These are phyloP conservation scores for Arion vulgaris DNA, from an alignment of 1,140 invertebrate species.

Conservation along the genomic window DNA sequence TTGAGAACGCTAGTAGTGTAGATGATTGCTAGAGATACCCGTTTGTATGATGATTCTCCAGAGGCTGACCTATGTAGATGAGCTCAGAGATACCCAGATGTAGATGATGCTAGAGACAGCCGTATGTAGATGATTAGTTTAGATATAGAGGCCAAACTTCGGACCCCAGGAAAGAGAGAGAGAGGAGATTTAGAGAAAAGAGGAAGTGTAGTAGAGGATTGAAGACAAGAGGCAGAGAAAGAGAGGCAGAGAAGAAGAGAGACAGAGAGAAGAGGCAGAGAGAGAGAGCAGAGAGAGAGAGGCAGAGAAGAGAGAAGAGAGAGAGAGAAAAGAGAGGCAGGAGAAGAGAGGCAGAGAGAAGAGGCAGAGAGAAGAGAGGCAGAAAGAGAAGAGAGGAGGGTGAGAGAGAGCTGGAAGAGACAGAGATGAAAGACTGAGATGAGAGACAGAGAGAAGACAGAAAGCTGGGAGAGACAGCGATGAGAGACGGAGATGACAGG, in stretches of 20 bases:
- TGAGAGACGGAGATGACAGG: background rate
- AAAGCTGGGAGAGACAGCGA: conserved; percentile 5
- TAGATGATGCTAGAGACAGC: too few relatives aligned
- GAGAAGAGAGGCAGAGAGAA: background rate
- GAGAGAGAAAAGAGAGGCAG: background rate
- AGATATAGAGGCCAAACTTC: too few relatives aligned
- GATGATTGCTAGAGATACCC: background rate
- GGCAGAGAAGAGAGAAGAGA: background rate
- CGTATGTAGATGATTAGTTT: too few relatives aligned
- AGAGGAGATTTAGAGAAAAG: background rate
- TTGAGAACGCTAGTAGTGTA: conserved; percentile 7
- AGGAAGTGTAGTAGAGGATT: conserved; percentile 4
- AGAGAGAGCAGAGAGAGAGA: background rate
- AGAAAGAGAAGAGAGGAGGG: background rate
- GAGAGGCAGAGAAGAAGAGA: conserved; percentile 10
- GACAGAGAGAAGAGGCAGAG: background rate
- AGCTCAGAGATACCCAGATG: background rate
- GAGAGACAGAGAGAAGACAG: conserved; percentile 1
- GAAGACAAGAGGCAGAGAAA: conserved; percentile 5
- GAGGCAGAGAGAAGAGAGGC: background rate
- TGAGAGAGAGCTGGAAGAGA: background rate
- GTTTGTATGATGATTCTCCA: conserved; percentile 2
- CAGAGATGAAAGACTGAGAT: background rate
- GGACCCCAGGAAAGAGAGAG: background rate
- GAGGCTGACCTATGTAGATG: conserved; percentile 8